A percentile compares a stretch with the other conserved stretches of the same genome.
Conservation (phyloP, 2,113 vertebrate species). For the Thamnaconus septentrionalis region DNA sequence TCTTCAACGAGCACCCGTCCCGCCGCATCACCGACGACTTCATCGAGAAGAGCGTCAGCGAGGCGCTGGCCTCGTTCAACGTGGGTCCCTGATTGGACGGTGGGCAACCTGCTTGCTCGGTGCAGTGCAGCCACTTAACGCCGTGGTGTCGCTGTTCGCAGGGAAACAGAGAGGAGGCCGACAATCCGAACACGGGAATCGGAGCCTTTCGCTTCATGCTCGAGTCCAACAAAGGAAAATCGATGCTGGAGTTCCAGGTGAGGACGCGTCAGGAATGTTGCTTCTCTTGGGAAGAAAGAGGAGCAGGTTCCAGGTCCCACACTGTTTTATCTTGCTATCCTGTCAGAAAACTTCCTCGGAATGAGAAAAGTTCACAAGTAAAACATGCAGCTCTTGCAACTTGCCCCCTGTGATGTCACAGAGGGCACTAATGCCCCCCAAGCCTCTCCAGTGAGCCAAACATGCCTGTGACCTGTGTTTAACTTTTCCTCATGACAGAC, state of each 20-base stretch:
- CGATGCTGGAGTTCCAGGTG: constrained; percentile 99
- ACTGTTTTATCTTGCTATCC: no score
- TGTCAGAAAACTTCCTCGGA: no score
- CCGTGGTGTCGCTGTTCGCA: constrained; percentile 52
- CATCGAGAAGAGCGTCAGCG: constrained; percentile 96
- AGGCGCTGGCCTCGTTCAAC: constrained; percentile 93
- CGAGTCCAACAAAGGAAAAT: constrained; percentile 97
- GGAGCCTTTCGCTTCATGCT: constrained; percentile 98
- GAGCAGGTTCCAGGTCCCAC: no score
- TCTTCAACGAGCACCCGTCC: constrained; percentile 97
- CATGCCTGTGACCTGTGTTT: constrained; percentile 3
- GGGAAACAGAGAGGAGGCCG: constrained; percentile 94
- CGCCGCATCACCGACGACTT: constrained; percentile 94
- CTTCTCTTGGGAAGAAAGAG: not conserved
- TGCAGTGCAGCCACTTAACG: no score
- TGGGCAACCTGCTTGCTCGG: no score
- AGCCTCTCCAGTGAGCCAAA: no score
- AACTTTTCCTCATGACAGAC: not conserved
- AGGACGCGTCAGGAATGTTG: constrained; percentile 13
- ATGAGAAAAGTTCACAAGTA: no score
- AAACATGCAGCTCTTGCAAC: no score
- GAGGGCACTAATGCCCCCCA: no score
- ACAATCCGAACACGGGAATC: constrained; percentile 94
- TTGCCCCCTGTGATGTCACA: no score
- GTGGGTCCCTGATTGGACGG: constrained; percentile 71